Percentiles rank a stretch among this genome's conserved stretches.
Conservation (phyloP, 2,113 vertebrate genomes). For the Pedionomus torquatus region DNA sequence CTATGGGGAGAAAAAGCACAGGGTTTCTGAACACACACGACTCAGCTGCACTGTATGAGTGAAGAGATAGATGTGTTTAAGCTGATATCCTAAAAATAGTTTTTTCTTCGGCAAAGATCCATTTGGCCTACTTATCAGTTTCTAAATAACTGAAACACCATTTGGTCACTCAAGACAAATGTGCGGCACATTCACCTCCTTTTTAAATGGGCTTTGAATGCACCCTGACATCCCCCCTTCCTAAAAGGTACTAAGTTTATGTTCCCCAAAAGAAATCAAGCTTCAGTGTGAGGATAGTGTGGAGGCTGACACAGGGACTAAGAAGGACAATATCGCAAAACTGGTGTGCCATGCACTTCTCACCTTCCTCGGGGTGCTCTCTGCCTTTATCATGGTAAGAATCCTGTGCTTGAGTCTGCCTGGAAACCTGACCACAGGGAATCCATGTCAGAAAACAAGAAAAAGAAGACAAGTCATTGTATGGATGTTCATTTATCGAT, state of each 20-base stretch:
- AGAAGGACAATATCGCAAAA: background rate
- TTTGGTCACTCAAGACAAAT: slow-evolving; percentile 34
- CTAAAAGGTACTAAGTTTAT: background rate
- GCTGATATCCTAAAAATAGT: slow-evolving; percentile 49
- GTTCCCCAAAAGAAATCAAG: background rate
- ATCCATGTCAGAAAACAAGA: slow-evolving; percentile 48
- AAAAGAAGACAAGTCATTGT: slow-evolving; percentile 16
- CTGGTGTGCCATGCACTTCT: background rate
- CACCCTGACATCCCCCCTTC: background rate
- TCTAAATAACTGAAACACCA: slow-evolving; percentile 41
- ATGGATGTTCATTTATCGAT: background rate
- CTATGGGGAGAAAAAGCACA: background rate
- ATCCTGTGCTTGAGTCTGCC: slow-evolving; percentile 89
- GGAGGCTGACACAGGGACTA: background rate
- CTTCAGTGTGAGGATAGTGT: background rate
- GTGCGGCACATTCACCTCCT: background rate
- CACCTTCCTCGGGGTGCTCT: slow-evolving; percentile 93
- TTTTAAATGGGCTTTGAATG: background rate
- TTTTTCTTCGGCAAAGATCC: slow-evolving; percentile 34
- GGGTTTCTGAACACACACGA: background rate
- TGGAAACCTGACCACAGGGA: slow-evolving; percentile 80
- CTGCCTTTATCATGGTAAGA: slow-evolving; percentile 96
- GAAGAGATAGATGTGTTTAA: background rate
- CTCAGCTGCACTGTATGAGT: background rate
- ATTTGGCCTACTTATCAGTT: slow-evolving; percentile 52